Base-by-base conservation (phyloP, 2,888 invertebrate genomes). In the Hydropsyche betteni region DNA sequence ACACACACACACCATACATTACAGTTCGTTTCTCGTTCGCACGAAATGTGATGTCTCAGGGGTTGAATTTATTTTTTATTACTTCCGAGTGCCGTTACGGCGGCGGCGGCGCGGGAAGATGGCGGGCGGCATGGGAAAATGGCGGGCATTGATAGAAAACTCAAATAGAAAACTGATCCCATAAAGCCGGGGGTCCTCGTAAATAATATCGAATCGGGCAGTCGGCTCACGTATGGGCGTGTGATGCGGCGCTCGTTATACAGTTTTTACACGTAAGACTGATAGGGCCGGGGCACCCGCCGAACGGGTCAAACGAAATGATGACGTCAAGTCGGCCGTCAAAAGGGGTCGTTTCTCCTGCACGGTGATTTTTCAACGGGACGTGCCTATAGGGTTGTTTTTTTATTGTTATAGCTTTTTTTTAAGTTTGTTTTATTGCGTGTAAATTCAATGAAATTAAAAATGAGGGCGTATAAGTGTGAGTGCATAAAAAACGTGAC, bases 241-340 rank as follows among this genome's bases (percentile, higher is more conserved):
- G 75, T 77, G 75, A 77, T 77, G 75, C 51, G 75, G 73, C 61
- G 71, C 74, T 72, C 77, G 72, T 77, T 77, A 77, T 72, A 77
- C 74, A 77, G 77, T 77, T 77, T 75, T 77, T 77, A 77, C 77
- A 77, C 77, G 77, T 77, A 77, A 75, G 70, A 70, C 69, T 75
- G 75, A 70, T 75, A 70, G 74, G 55, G 68, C 50, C 72, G 14
- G 12, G 34, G 55, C 12, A 55, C 16, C n/a, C n/a, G 44, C 24
- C 2, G 51, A n/a, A 61, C 10, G 72, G 72, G 72, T 61, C 72
- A 72, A 72, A 55, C 52, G 55, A 72, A 72, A 72, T 72, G 72
- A 72, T 72, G 72, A 72, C 72, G 72, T 72, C 72, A 72, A 72
- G 69, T 34, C 69, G 44, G 10, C 44, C 44, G 44, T 44, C 44